Percentiles rank a stretch among this genome's conserved stretches.
phyloP scores from a whole-genome alignment of 2,797 vertebrate genomes.

The Malacoctenus gilli region DNA sequence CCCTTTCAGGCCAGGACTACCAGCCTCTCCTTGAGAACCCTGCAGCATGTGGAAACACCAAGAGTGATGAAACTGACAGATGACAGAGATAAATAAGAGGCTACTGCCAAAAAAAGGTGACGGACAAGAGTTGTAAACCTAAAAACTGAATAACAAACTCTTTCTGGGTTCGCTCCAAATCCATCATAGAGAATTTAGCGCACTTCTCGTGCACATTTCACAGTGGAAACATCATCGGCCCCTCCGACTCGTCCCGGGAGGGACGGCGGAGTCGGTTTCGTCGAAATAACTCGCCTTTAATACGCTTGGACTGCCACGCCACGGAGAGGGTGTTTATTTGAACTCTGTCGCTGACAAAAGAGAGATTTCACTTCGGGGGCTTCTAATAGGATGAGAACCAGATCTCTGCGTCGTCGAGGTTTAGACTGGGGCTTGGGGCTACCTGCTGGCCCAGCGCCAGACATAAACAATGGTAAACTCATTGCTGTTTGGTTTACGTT shows the following conservation, averaged over 20 bases:
- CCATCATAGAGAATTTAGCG: slow-evolving; percentile 11
- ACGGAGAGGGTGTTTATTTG: slow-evolving; percentile 72
- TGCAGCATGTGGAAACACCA: slow-evolving; percentile 56
- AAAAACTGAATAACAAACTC: slow-evolving; percentile 9
- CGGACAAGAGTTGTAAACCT: slow-evolving; percentile 9
- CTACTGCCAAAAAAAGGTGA: too few relatives aligned
- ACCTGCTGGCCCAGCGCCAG: slow-evolving; percentile 61
- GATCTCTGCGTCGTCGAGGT: slow-evolving; percentile 54
- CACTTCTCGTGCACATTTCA: slow-evolving; percentile 27
- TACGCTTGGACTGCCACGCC: slow-evolving; percentile 32
- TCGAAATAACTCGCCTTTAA: slow-evolving; percentile 50
- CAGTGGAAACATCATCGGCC: slow-evolving; percentile 26
- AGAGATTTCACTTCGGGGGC: slow-evolving; percentile 40
- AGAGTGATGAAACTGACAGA: too few relatives aligned
- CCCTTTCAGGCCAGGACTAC: slow-evolving; percentile 90
- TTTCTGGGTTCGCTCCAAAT: slow-evolving; percentile 11
- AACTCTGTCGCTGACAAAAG: slow-evolving; percentile 56
- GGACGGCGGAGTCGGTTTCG: slow-evolving; percentile 20
- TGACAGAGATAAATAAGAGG: too few relatives aligned
- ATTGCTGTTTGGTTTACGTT: slow-evolving; percentile 56
- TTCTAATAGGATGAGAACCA: slow-evolving; percentile 60
- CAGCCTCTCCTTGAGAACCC: slow-evolving; percentile 93
- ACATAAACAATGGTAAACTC: slow-evolving; percentile 71
- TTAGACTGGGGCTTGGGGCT: slow-evolving; percentile 71
- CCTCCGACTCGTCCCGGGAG: slow-evolving; percentile 28